Conservation (phyloP, 2,113 vertebrate species). For the Micromys minutus region DNA sequence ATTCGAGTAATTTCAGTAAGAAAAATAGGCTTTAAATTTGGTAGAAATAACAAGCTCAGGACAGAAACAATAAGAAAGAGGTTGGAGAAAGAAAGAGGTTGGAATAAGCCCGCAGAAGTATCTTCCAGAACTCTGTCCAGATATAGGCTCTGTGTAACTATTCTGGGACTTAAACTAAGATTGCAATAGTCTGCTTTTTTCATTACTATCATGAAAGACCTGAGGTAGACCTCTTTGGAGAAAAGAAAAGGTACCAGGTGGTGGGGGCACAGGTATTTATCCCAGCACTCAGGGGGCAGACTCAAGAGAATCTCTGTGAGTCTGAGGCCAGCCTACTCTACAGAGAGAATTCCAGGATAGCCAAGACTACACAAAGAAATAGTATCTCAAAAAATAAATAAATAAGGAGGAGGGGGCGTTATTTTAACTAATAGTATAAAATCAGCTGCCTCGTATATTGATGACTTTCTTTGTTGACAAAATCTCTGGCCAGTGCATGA, state of each 20-base stretch:
- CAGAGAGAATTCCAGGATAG: not conserved
- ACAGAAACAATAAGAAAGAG: not conserved
- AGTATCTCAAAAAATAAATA: not conserved
- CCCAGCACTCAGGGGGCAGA: not conserved
- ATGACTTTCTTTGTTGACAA: not conserved
- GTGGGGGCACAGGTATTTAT: not conserved
- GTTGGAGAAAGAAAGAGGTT: not conserved
- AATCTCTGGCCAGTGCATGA: not conserved
- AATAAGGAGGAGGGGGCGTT: not conserved
- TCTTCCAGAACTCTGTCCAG: not conserved
- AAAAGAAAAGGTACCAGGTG: not conserved
- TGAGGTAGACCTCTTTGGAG: not conserved
- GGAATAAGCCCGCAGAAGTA: not conserved
- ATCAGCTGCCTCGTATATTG: not conserved
- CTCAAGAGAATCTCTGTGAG: not conserved
- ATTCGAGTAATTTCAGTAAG: constrained; percentile 1
- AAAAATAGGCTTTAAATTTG: constrained; percentile 13
- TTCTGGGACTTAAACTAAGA: not conserved
- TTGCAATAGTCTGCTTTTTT: not conserved
- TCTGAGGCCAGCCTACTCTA: not conserved
- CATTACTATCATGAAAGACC: not conserved
- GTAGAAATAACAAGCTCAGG: not conserved
- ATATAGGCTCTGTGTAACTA: not conserved
- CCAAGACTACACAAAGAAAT: not conserved
- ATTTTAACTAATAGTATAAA: not conserved